phyloP scores from a whole-genome alignment of 2,797 vertebrate species.

The Pseudocheirus occidentalis region DNA sequence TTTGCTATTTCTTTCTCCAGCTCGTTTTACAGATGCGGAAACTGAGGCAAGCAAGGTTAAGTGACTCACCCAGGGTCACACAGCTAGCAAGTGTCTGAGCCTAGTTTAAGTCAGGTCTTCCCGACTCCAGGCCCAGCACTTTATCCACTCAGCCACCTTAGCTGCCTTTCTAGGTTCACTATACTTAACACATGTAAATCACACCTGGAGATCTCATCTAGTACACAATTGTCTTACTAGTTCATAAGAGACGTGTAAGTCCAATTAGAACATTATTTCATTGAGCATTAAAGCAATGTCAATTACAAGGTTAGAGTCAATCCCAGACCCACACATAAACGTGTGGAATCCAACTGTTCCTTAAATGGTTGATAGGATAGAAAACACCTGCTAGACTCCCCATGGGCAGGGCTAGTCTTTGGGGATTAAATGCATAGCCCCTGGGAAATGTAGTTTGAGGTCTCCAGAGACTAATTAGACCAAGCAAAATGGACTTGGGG shows the following conservation, averaged over 20 bases:
- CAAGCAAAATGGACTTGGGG: not conserved
- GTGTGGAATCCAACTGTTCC: not conserved
- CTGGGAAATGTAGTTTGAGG: not conserved
- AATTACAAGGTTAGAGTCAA: not conserved
- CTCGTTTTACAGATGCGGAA: not conserved
- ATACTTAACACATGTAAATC: not conserved
- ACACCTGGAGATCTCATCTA: not conserved
- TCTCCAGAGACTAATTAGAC: not conserved
- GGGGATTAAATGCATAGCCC: not conserved
- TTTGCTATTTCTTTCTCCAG: not conserved
- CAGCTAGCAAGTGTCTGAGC: not conserved
- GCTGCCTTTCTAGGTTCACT: not conserved
- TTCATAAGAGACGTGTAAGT: not conserved
- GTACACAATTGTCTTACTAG: not conserved
- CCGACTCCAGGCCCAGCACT: not conserved
- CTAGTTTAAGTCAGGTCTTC: not conserved
- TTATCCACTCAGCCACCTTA: not conserved
- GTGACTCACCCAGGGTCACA: not conserved
- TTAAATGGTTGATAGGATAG: not conserved
- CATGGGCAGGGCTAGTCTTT: not conserved
- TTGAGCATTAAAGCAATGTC: not conserved
- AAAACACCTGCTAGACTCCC: not conserved
- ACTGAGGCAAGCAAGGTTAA: not conserved
- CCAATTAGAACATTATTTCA: not conserved
- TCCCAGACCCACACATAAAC: not conserved